Conservation (phyloP, 2,113 vertebrate species). For the Chinchilla lanigera region DNA sequence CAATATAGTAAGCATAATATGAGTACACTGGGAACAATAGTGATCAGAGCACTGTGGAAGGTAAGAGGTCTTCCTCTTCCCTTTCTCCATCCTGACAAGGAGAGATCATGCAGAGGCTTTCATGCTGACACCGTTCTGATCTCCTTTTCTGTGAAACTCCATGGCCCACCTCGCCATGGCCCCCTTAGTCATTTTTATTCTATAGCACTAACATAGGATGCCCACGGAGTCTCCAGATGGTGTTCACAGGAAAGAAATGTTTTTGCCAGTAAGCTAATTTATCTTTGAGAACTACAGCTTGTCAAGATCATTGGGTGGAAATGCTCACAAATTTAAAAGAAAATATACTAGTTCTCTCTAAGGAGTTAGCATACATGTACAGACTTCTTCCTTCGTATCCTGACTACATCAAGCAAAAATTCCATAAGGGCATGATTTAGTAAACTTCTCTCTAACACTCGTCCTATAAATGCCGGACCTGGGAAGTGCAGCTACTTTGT, state of each 20-base stretch:
- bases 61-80: neutral
- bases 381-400: neutral
- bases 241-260: neutral
- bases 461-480: neutral
- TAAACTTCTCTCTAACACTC: neutral
- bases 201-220: neutral
- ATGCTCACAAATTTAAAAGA: slow-evolving; percentile 13
- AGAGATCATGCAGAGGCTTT: neutral
- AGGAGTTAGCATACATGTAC: neutral
- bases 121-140: neutral
- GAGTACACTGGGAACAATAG: neutral
- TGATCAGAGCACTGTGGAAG: neutral
- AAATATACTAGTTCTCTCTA: neutral
- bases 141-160: neutral
- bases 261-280: slow-evolving; percentile 30
- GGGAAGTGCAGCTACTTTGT: neutral
- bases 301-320: neutral
- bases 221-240: neutral
- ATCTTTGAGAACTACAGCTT: slow-evolving; percentile 30
- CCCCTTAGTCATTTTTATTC: neutral
- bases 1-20: neutral
- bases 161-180: no score
- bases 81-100: neutral
- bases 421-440: neutral
- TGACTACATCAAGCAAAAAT: neutral